Conservation (phyloP, 2,888 invertebrate species). For the Cheilosia variabilis region DNA sequence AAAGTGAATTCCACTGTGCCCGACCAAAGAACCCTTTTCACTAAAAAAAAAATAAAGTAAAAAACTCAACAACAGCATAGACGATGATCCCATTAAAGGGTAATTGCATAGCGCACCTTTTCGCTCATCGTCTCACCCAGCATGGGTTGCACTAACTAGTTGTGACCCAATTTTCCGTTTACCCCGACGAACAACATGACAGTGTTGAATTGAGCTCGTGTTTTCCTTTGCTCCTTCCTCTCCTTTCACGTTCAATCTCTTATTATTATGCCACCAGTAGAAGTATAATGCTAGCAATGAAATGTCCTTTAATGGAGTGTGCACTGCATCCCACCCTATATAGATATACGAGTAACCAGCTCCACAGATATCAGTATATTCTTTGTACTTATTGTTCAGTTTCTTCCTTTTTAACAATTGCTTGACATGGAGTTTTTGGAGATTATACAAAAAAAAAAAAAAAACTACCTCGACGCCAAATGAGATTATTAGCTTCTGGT, state of each 20-base stretch:
- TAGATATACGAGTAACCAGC: slow-evolving; percentile 12
- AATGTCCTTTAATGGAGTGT: slow-evolving; percentile 48
- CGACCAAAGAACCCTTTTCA: neutral
- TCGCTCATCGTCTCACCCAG: slow-evolving; percentile 28
- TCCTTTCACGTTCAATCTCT: neutral
- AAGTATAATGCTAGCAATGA: slow-evolving; percentile 49
- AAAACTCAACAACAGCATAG: slow-evolving; percentile 2
- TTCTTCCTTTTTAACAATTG: slow-evolving; percentile 21
- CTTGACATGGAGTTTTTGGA: slow-evolving; percentile 19
- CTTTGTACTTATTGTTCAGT: slow-evolving; percentile 26
- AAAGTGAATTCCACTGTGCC: neutral
- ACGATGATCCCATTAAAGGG: slow-evolving; percentile 25
- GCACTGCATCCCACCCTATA: slow-evolving; percentile 42
- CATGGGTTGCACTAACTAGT: slow-evolving; percentile 17
- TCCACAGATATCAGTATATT: neutral
- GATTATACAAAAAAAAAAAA: slow-evolving; percentile 34
- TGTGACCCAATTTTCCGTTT: slow-evolving; percentile 54
- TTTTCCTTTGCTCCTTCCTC: neutral
- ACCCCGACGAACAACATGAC: neutral
- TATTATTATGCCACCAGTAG: slow-evolving; percentile 31
- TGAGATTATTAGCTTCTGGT: slow-evolving; percentile 67
- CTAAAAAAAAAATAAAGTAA: neutral
- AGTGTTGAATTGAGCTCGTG: slow-evolving; percentile 20
- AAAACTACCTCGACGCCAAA: slow-evolving; percentile 50
- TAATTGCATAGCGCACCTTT: slow-evolving; percentile 10